These are phyloP conservation scores for Bombus pascuorum DNA, from an alignment of 1,140 invertebrate genomes.

Conservation along the genomic window DNA sequence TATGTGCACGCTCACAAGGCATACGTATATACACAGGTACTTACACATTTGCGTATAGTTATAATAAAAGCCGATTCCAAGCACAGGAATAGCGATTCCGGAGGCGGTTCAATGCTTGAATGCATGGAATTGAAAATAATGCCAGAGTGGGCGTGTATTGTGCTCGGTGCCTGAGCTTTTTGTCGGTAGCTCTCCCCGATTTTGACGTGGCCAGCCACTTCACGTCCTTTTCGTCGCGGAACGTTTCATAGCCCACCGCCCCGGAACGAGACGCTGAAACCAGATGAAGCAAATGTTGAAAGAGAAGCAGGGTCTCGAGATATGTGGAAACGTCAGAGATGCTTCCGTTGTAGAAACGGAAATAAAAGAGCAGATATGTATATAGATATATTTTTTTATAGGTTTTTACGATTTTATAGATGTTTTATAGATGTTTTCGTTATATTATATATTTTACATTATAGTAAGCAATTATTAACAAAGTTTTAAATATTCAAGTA, in stretches of 20 bases:
- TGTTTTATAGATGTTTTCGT: too few relatives aligned
- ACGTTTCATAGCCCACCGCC: neutral
- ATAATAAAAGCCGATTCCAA: conserved; percentile 61
- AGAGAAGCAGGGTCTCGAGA: neutral
- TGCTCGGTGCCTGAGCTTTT: conserved; percentile 45
- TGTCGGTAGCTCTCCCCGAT: conserved; percentile 47
- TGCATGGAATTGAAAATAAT: conserved; percentile 66
- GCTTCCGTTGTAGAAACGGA: conserved; percentile 19
- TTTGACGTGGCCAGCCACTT: conserved; percentile 50
- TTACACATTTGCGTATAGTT: conserved; percentile 34
- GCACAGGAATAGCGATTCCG: conserved; percentile 56
- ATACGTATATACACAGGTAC: conserved; percentile 36
- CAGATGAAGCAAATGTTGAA: conserved; percentile 22
- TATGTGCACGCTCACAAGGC: neutral
- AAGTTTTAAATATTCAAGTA: too few relatives aligned
- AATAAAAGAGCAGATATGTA: neutral
- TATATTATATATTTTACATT: too few relatives aligned
- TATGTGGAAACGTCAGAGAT: neutral
- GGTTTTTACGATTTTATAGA: too few relatives aligned
- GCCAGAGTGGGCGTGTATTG: conserved; percentile 60
- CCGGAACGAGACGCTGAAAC: conserved; percentile 5
- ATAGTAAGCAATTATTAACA: too few relatives aligned
- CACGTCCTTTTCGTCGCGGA: conserved; percentile 38
- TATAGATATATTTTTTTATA: too few relatives aligned
- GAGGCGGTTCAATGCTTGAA: conserved; percentile 59